Percentiles rank a stretch among this genome's conserved stretches.
Evolutionary conservation across 2,113 vertebrate genomes (phyloP).

Genomic region (Antechinus stuartii): DNA sequence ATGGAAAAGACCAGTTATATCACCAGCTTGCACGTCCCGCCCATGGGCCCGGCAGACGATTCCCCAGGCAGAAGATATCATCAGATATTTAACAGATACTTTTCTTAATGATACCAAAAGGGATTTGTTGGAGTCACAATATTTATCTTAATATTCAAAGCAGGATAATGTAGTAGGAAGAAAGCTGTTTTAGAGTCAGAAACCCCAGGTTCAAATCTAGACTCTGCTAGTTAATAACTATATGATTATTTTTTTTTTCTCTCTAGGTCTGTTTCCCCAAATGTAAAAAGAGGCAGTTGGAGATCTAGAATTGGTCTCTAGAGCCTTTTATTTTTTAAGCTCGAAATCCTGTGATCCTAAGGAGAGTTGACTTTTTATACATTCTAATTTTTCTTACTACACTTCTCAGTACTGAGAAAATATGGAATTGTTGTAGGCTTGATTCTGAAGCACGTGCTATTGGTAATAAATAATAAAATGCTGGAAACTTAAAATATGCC

Average conservation of each 20-base stretch:
- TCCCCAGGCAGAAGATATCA: constrained; percentile 53
- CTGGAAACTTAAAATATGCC: constrained; percentile 39
- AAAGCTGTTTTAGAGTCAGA: background rate
- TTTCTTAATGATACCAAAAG: constrained; percentile 67
- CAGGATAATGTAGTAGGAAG: background rate
- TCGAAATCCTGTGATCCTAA: background rate
- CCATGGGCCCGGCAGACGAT: constrained; percentile 5
- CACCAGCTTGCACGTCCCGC: constrained; percentile 31
- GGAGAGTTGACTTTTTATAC: background rate
- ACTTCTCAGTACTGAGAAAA: background rate
- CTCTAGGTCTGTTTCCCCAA: background rate
- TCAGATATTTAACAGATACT: constrained; percentile 53
- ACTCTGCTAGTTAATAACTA: background rate
- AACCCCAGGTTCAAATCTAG: background rate
- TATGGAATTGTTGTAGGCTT: background rate
- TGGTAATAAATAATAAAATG: constrained; percentile 1
- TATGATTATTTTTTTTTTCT: background rate
- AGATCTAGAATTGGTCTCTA: background rate
- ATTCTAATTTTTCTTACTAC: background rate
- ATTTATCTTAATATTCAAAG: constrained; percentile 59
- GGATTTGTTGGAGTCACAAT: constrained; percentile 48
- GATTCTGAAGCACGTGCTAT: background rate
- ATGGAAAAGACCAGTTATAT: constrained; percentile 58
- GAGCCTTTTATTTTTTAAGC: background rate
- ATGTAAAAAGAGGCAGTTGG: background rate